phyloP scores from a whole-genome alignment of 2,888 invertebrate species.

The Mesorhabditis spiculigera region DNA sequence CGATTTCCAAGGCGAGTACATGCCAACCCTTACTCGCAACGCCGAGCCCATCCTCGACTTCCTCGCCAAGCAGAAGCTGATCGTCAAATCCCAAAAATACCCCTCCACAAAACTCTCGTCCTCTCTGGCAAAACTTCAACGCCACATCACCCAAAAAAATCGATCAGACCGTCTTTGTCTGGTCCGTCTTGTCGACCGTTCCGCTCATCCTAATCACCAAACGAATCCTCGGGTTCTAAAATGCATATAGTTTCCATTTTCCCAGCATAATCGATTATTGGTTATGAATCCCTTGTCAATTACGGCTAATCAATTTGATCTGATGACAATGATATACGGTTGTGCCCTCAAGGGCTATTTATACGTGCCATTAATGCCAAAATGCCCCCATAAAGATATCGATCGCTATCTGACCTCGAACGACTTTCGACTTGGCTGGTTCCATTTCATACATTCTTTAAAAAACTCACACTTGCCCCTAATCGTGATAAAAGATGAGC shows the following conservation, averaged over 20 bases:
- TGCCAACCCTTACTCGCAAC: conserved; percentile 43
- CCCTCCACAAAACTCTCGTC: conserved; percentile 5
- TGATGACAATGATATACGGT: too few relatives aligned
- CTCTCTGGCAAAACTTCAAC: neutral
- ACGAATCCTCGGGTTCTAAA: neutral
- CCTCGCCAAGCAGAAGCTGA: conserved; percentile 10
- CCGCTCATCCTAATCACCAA: neutral
- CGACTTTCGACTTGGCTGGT: too few relatives aligned
- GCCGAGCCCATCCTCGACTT: conserved; percentile 12
- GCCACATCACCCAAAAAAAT: conserved; percentile 6
- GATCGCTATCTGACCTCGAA: too few relatives aligned
- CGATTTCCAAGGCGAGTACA: conserved; percentile 57
- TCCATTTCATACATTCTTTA: too few relatives aligned
- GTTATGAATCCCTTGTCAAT: too few relatives aligned
- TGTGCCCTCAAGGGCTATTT: too few relatives aligned
- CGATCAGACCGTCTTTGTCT: conserved; percentile 11
- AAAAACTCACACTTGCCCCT: neutral
- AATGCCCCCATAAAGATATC: too few relatives aligned
- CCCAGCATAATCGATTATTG: too few relatives aligned
- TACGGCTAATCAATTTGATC: too few relatives aligned
- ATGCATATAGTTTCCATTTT: neutral
- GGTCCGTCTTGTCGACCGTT: neutral
- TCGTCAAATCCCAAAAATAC: neutral
- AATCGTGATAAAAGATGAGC: conserved; percentile 8
- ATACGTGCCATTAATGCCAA: too few relatives aligned